Conservation (phyloP, 1,140 invertebrate genomes). For the Eufriesea mexicana region DNA sequence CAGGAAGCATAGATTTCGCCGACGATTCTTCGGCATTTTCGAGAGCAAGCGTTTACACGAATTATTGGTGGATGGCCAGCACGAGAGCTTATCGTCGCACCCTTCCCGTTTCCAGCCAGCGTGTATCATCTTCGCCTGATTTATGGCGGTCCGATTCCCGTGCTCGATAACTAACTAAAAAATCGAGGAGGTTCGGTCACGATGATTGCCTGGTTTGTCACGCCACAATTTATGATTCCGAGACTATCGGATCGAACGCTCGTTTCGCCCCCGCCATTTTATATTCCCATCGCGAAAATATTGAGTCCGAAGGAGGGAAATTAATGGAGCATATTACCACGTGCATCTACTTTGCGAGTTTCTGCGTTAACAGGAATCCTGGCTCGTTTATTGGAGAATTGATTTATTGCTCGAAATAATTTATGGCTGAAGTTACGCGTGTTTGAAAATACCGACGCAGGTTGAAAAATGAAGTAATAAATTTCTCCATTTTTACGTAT, state of each 20-base stretch:
- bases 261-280: not conserved
- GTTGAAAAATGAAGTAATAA: too few species aligned
- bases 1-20: not conserved
- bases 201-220: not conserved
- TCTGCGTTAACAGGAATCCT: too few species aligned
- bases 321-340: too few species aligned
- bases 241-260: not conserved
- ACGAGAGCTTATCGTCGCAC: not conserved
- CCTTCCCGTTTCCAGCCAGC: not conserved
- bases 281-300: too few species aligned
- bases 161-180: conserved; percentile 13
- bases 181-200: not conserved
- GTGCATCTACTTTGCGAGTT: too few species aligned
- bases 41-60: conserved; percentile 19
- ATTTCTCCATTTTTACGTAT: too few species aligned
- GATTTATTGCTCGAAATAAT: too few species aligned
- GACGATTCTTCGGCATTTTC: conserved; percentile 8
- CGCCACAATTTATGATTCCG: not conserved
- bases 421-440: too few species aligned
- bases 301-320: too few species aligned
- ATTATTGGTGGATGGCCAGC: not conserved
- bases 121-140: not conserved
- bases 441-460: too few species aligned
- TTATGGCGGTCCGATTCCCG: not conserved
- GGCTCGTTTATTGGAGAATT: too few species aligned